Percentiles rank a stretch among this genome's conserved stretches.
phyloP scores from a whole-genome alignment of 2,888 invertebrate species.

The Leptothorax acervorum region DNA sequence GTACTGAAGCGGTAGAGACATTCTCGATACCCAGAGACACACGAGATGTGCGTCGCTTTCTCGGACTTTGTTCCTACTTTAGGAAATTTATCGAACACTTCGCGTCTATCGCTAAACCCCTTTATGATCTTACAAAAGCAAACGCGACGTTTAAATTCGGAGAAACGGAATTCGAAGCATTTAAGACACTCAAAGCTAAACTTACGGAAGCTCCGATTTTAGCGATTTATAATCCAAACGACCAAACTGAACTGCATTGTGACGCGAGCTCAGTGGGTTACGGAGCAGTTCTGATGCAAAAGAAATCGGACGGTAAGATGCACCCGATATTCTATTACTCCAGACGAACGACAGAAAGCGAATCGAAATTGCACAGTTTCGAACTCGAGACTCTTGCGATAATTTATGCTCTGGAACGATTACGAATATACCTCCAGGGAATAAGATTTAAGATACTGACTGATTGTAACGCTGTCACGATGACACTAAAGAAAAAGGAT shows the following conservation, averaged over 20 bases:
- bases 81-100: slow-evolving; percentile 73
- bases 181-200: slow-evolving; percentile 66
- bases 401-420: too few relatives aligned
- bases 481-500: too few relatives aligned
- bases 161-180: slow-evolving; percentile 66
- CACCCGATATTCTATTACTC: slow-evolving; percentile 55
- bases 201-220: slow-evolving; percentile 56
- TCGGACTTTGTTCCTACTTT: slow-evolving; percentile 72
- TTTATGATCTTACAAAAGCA: slow-evolving; percentile 73
- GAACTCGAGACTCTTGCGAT: too few relatives aligned
- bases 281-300: not conserved
- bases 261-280: too few relatives aligned
- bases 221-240: slow-evolving; percentile 40
- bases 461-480: too few relatives aligned
- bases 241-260: slow-evolving; percentile 50
- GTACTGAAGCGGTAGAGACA: too few relatives aligned
- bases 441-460: too few relatives aligned
- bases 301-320: slow-evolving; percentile 25
- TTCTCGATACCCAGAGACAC: too few relatives aligned
- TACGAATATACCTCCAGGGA: too few relatives aligned
- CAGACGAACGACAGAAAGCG: not conserved
- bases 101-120: slow-evolving; percentile 73
- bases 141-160: slow-evolving; percentile 69
- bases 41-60: too few relatives aligned
- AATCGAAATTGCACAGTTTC: too few relatives aligned